Conservation (phyloP, 64 coral and sea anemone genomes). For the Actinia tenebrosa region DNA sequence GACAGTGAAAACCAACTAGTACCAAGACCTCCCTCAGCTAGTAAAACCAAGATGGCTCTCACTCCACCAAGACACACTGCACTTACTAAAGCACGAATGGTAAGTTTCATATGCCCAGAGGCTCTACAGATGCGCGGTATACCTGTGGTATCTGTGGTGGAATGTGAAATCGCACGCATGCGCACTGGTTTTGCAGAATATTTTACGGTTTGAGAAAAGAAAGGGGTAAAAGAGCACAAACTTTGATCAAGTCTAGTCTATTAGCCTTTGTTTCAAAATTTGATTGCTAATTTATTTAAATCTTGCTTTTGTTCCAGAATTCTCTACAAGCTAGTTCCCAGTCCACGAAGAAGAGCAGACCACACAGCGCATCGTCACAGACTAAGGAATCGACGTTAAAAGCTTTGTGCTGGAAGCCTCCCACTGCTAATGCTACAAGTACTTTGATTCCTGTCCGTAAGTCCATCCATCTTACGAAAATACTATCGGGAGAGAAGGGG, state of each 20-base stretch:
- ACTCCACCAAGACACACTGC: constrained; percentile 97
- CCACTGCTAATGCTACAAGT: constrained; percentile 52
- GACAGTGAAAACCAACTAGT: constrained; percentile 59
- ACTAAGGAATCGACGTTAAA: constrained; percentile 80
- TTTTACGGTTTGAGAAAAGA: too few species aligned
- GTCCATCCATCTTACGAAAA: neutral
- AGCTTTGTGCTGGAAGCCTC: constrained; percentile 81
- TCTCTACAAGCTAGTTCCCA: constrained; percentile 14
- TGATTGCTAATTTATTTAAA: neutral
- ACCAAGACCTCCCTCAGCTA: constrained; percentile 74
- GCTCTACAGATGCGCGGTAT: neutral
- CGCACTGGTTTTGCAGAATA: neutral
- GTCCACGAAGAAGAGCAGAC: constrained; percentile 55
- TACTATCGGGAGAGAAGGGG: neutral
- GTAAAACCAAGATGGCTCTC: constrained; percentile 59
- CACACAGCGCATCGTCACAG: constrained; percentile 64
- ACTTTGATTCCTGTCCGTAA: constrained; percentile 82
- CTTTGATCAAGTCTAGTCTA: too few species aligned
- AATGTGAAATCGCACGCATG: neutral
- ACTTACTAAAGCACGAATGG: constrained; percentile 89
- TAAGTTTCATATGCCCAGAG: constrained; percentile 4
- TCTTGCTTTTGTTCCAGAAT: neutral
- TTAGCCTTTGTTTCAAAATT: too few species aligned
- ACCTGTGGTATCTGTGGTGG: neutral
- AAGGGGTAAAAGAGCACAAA: too few species aligned